phyloP scores from a whole-genome alignment of 1,140 invertebrate genomes.

The Pogonognathellus flavescens region DNA sequence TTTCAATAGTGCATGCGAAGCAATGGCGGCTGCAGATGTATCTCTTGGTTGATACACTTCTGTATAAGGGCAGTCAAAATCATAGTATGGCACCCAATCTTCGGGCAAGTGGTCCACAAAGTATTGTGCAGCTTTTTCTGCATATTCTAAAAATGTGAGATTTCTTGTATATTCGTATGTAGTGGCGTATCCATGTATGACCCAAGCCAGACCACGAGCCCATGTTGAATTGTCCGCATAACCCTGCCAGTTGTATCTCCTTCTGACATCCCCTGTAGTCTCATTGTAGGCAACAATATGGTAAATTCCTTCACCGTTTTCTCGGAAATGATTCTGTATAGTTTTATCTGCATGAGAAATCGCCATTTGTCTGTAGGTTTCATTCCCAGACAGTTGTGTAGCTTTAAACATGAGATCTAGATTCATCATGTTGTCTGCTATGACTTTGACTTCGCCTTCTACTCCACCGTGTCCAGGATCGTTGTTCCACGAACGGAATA shows the following conservation, averaged over 20 bases:
- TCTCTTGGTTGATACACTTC: slow-evolving; percentile 62
- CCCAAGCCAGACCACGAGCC: slow-evolving; percentile 62
- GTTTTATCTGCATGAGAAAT: slow-evolving; percentile 61
- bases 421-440: slow-evolving; percentile 67
- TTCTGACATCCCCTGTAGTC: slow-evolving; percentile 44
- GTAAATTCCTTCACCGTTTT: slow-evolving; percentile 47
- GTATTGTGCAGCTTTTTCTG: slow-evolving; percentile 56
- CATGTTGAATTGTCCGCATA: slow-evolving; percentile 59
- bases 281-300: slow-evolving; percentile 63
- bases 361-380: slow-evolving; percentile 54
- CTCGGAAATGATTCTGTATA: slow-evolving; percentile 58
- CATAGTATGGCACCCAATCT: slow-evolving; percentile 62
- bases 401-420: slow-evolving; percentile 61
- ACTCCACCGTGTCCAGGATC: slow-evolving; percentile 28
- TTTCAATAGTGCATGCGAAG: slow-evolving; percentile 52
- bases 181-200: slow-evolving; percentile 57
- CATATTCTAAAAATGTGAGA: slow-evolving; percentile 29
- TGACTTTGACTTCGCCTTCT: slow-evolving; percentile 61
- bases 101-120: slow-evolving; percentile 52
- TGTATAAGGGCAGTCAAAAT: slow-evolving; percentile 59
- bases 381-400: slow-evolving; percentile 48
- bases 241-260: slow-evolving; percentile 63
- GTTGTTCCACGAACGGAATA: slow-evolving; percentile 62
- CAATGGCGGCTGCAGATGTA: slow-evolving; percentile 60
- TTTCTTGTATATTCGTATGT: slow-evolving; percentile 45